Base-by-base conservation (phyloP, 1,140 invertebrate species). In the Drosophila orosa region DNA sequence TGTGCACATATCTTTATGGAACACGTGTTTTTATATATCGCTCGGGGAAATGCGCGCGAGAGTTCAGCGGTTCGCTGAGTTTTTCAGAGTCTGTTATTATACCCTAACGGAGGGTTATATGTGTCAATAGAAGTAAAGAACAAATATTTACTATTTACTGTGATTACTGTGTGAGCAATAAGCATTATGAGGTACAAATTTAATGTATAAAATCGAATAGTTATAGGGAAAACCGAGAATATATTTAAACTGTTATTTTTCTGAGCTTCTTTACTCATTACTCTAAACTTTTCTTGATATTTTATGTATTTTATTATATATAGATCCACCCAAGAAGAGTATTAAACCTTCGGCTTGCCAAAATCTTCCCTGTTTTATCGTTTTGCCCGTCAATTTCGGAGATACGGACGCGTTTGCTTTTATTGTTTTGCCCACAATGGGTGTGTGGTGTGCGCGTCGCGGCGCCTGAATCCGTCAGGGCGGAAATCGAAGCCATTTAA, bases 11-110 rank as follows among this genome's bases (percentile, higher is more conserved):
- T 74, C 60, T 57, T 74, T 74, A 42, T 74, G 59, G 81, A 84
- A 79, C 80, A 83, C 80, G 80, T 85, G 81, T 80, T 84, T 78
- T 79, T 58, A 62, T 33, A 58, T 66, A 68, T 78, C 63, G 52
- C 40, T 44, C 33, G n/a, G 67, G 73, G 39, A 73, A 73, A 61
- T 60, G 45, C 55, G 56, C 35, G 33, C 27, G 25, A 17, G 22
- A 66, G 50, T 61, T 69, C 48, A 48, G 54, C 56, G 74, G 40
- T 40, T 50, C 27, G 9, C 25, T 54, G 67, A 19, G 19, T 71
- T 39, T 50, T 50, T 54, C 33, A 17, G n/a, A 48, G 45, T 59
- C 17, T 29, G 37, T 48, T 37, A 66, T 56, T 60, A 22, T 54
- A 54, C 50, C 8, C 50, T 54, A 24, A 22, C 17, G 1, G 0